A percentile compares a stretch with the other conserved stretches of the same genome.
Conservation (phyloP, 2,888 invertebrate genomes). For the Uloborus plumipes region DNA sequence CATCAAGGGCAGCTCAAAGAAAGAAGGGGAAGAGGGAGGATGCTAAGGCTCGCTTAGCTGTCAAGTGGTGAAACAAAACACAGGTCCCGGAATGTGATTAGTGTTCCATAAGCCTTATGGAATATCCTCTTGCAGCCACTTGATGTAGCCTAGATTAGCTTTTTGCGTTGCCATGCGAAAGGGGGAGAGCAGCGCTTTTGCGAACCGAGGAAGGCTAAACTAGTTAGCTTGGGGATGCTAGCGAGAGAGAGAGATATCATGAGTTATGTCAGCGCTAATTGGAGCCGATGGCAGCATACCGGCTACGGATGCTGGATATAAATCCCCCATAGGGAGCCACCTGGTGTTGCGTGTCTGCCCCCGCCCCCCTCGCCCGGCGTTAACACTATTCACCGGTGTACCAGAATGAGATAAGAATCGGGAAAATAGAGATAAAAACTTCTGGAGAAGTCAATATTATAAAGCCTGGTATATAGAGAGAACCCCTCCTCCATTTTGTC, state of each 20-base stretch:
- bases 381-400: constrained; percentile 22
- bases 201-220: neutral
- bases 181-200: neutral
- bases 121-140: constrained; percentile 39
- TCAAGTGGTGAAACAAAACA: constrained; percentile 62
- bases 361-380: constrained; percentile 14
- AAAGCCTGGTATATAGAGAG: too few relatives aligned
- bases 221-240: too few relatives aligned
- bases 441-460: neutral
- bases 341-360: constrained; percentile 17
- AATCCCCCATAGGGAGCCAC: constrained; percentile 55
- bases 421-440: neutral
- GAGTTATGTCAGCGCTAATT: constrained; percentile 65
- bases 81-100: constrained; percentile 63
- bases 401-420: constrained; percentile 44
- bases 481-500: constrained; percentile 1
- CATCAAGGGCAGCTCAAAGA: neutral
- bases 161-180: constrained; percentile 43
- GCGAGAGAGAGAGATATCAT: constrained; percentile 56
- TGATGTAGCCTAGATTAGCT: constrained; percentile 60
- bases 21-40: neutral
- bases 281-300: constrained; percentile 42
- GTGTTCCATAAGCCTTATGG: constrained; percentile 63
- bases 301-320: constrained; percentile 12
- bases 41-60: constrained; percentile 23